Percentiles rank a stretch among this genome's conserved stretches.
These are phyloP conservation scores for Cosmia pyralina DNA, from an alignment of 2,888 invertebrate genomes.

Conservation along the genomic window DNA sequence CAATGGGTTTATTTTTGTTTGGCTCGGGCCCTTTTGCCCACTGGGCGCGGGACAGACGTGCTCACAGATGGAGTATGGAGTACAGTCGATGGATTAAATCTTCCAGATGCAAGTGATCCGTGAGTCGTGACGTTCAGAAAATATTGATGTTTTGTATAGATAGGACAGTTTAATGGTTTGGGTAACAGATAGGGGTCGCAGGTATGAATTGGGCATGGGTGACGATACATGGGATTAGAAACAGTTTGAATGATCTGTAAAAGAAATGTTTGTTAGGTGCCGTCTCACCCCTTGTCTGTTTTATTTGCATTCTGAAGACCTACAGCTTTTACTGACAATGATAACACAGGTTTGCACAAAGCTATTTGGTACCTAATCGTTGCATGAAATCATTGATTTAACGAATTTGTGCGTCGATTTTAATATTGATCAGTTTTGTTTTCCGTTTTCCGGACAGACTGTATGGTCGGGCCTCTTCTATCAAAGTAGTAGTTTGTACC, in stretches of 20 bases:
- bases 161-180: constrained; percentile 12
- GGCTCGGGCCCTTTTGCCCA: constrained; percentile 56
- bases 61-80: constrained; percentile 31
- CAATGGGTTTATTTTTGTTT: constrained; percentile 77
- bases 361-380: no score
- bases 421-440: not conserved
- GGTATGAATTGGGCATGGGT: not conserved
- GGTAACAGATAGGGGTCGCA: not conserved
- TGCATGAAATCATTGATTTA: no score
- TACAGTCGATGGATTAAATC: constrained; percentile 43
- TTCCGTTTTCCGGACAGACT: not conserved
- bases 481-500: no score
- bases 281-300: not conserved
- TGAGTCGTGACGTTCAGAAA: constrained; percentile 24
- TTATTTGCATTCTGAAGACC: not conserved
- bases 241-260: not conserved
- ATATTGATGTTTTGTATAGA: constrained; percentile 31
- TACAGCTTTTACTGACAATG: not conserved
- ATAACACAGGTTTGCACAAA: not conserved
- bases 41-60: constrained; percentile 45
- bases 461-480: not conserved
- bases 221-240: not conserved
- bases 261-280: constrained; percentile 2
- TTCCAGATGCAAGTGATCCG: constrained; percentile 42
- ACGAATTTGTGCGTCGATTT: no score